Evolutionary conservation across 2,888 invertebrate genomes (phyloP), one percentile per base, ranked within the genome.

Genomic region (Diarsia mendica): DNA sequence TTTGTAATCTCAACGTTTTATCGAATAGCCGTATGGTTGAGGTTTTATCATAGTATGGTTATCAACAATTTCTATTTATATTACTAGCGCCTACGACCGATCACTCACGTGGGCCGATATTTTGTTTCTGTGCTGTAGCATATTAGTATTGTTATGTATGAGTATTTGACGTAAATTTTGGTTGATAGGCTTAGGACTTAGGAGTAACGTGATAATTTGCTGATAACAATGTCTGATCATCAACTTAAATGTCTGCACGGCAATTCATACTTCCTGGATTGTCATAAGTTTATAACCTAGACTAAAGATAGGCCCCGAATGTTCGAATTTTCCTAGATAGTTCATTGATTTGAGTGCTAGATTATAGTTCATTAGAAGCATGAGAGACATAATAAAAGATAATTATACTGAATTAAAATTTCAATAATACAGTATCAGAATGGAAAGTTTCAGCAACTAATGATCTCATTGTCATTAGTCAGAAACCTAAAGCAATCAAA

Each of bases 41-140:
- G 49, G 67, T 78, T 79, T 87, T 87, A 88, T 87, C 85, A 72
- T 46, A 20, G 44, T 66, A 67, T 73, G 76, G 76, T 86, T 88
- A 88, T 87, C 87, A 73, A 69, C 58, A 55, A 82, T 86, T 87
- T 87, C 83, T 85, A 80, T 88, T 87, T 80, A 86, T 88, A 83
- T 79, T 73, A 74, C 71, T 70, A 65, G 74, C 73, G 83, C 72
- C 83, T 85, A 79, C 84, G 84, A 74, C 67, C 8, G 77, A 48
- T 18, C 20, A 53, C 71, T 83, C 77, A 86, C 79, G 77, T 80
- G 70, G 78, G 72, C 44, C 53, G 72, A 65, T 80, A 67, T 80
- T 77, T 77, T 76, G 64, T 80, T 80, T 77, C 51, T 61, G 33
- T 64, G 44, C 8, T 53, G 23, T 6, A 65, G 28, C 11, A 15